Base-by-base conservation (phyloP, 1,140 invertebrate species). In the Bombus soroeensis region DNA sequence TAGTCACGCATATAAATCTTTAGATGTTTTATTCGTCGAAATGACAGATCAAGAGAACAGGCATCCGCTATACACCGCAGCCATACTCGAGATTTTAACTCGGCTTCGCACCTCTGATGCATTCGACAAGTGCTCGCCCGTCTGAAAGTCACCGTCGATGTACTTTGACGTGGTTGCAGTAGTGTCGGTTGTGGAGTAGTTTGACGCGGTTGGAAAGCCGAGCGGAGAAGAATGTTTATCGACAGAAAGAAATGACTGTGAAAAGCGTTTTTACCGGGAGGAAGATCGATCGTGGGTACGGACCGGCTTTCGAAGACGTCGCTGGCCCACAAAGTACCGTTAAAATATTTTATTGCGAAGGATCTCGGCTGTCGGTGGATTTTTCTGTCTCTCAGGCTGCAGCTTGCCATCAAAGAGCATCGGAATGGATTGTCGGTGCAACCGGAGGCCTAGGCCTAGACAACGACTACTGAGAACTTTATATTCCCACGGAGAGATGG, bases 401-500 rank as follows among this genome's bases (percentile, higher is more conserved):
- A 77, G 79, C 88, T 83, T 79, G 66, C 43, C 86, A 85, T 75
- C 74, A 78, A 86, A 86, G 62, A 80, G 85, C 64, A 86, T 87
- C 80, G 81, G 53, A 70, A 66, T 77, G 83, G 43, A 79, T 71
- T 37, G 66, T 78, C 82, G 74, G 82, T 37, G 43, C 25, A 28
- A 64, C 39, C 25, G 37, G 53, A n/a, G 39, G 68, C 59, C 25
- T 32, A 25, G 32, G 41, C 28, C 3, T 39, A 68, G 81, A 57
- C 47, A 25, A 53, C 78, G 57, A 37, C 83, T 84, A 81, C 83
- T 22, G 70, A 85, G 66, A 86, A 89, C 77, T 90, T 90, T 75
- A 88, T 87, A 91, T 93, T 93, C 92, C 92, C 92, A 92, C 92
- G 92, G 39, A n/a, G 87, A 53, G 47, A 87, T 81, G 87, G 83